Evolutionary conservation across 2,797 vertebrate genomes (phyloP).

Genomic region (Aratinga solstitialis): DNA sequence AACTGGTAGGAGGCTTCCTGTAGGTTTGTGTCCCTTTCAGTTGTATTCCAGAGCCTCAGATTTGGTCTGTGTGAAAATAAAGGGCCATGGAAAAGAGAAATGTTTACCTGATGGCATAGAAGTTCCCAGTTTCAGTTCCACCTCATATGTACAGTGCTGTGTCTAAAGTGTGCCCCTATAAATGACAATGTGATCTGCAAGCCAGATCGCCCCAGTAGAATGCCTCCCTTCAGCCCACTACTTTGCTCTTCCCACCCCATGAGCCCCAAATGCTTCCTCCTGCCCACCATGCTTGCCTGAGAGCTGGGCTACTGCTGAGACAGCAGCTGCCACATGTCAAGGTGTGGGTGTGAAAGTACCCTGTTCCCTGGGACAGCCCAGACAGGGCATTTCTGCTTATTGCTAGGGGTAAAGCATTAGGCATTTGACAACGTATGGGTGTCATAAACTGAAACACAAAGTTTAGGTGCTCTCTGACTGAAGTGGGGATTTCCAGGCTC

Average conservation of each 20-base stretch:
- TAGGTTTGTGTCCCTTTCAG: background rate
- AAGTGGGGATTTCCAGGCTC: background rate
- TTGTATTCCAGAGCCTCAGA: background rate
- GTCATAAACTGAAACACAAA: background rate
- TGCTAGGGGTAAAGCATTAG: background rate
- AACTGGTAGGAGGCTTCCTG: background rate
- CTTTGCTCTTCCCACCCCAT: background rate
- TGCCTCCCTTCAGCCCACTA: background rate
- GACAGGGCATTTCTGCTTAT: background rate
- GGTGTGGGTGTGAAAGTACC: background rate
- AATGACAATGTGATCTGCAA: background rate
- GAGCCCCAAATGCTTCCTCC: background rate
- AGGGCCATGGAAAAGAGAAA: background rate
- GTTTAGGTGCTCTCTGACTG: background rate
- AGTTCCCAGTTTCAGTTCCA: background rate
- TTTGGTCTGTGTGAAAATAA: background rate
- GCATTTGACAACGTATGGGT: background rate
- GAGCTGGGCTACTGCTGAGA: background rate
- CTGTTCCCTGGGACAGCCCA: accelerated
- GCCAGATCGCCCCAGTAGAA: background rate
- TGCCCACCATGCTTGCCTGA: background rate
- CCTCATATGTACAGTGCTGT: accelerated
- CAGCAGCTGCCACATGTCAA: background rate
- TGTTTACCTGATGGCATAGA: accelerated
- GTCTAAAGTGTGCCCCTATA: background rate